A percentile compares a stretch with the other conserved stretches of the same genome.
Evolutionary conservation across 2,888 invertebrate species (phyloP).

Genomic region (Leucophora obtusa): DNA sequence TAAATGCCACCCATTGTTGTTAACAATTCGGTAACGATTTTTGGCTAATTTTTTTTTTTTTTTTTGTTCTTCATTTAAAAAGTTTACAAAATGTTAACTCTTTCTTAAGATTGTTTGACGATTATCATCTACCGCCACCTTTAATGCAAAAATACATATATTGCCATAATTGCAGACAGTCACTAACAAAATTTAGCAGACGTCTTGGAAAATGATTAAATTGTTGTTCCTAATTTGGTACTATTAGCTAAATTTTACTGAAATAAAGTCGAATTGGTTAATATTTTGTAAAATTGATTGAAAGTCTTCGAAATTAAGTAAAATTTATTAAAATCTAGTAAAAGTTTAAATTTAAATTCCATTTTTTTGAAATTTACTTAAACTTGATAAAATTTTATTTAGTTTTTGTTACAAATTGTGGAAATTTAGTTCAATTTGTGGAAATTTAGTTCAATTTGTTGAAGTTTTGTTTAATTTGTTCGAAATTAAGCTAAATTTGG

Average conservation of each 20-base stretch:
- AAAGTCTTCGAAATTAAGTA: too few species aligned
- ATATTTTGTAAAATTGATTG: too few species aligned
- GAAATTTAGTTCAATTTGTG: background rate
- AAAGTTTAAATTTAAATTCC: too few species aligned
- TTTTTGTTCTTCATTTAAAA: slow-evolving; percentile 12
- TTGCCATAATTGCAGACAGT: background rate
- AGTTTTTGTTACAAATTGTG: background rate
- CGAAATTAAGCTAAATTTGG: too few species aligned
- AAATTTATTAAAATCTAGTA: too few species aligned
- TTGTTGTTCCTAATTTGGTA: too few species aligned
- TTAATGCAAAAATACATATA: background rate
- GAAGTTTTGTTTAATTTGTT: background rate
- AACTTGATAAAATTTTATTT: background rate
- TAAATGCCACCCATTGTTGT: slow-evolving; percentile 48
- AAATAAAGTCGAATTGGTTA: too few species aligned
- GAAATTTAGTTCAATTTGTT: background rate
- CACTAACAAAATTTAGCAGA: background rate
- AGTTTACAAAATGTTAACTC: slow-evolving; percentile 45
- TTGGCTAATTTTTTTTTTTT: slow-evolving; percentile 30
- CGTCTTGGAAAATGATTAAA: too few species aligned
- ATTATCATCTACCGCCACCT: slow-evolving; percentile 55
- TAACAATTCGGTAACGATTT: slow-evolving; percentile 38
- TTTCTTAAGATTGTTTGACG: slow-evolving; percentile 44
- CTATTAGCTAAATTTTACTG: too few species aligned
- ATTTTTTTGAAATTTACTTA: too few species aligned